Conservation (phyloP, 1,140 invertebrate species). For the Daktulosphaira vitifoliae region DNA sequence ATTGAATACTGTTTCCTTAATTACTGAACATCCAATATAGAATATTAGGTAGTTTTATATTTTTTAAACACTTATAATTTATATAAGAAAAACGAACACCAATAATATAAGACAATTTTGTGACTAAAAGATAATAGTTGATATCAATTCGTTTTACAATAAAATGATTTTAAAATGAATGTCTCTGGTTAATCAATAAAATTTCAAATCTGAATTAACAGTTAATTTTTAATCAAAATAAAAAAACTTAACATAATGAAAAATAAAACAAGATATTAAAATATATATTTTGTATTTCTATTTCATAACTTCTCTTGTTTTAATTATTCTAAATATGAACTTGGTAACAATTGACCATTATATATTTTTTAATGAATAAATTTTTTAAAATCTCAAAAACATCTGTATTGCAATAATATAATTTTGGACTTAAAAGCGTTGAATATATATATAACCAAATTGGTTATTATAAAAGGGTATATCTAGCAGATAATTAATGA, state of each 20-base stretch:
- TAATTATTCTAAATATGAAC: not conserved
- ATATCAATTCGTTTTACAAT: not conserved
- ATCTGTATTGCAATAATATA: not conserved
- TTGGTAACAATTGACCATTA: conserved; percentile 30
- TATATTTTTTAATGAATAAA: not conserved
- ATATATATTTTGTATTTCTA: not conserved
- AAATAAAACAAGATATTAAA: conserved; percentile 22
- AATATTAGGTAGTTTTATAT: not conserved
- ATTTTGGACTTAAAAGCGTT: conserved; percentile 13
- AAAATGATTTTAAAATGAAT: not conserved
- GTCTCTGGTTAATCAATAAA: conserved; percentile 13
- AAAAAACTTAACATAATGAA: conserved; percentile 18
- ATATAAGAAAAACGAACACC: conserved; percentile 1
- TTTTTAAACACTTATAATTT: conserved; percentile 1
- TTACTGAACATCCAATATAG: too few species aligned
- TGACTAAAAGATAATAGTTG: conserved; percentile 10
- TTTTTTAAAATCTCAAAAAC: not conserved
- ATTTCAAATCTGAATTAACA: conserved; percentile 2
- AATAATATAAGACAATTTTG: conserved; percentile 20
- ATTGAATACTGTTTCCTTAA: too few species aligned
- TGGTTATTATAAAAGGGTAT: not conserved
- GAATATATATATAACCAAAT: conserved; percentile 18
- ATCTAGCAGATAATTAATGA: conserved; percentile 27
- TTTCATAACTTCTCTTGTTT: not conserved
- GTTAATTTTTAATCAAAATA: conserved; percentile 16